Evolutionary conservation across 2,797 vertebrate genomes (phyloP).

Genomic region (Gambelia wislizenii): DNA sequence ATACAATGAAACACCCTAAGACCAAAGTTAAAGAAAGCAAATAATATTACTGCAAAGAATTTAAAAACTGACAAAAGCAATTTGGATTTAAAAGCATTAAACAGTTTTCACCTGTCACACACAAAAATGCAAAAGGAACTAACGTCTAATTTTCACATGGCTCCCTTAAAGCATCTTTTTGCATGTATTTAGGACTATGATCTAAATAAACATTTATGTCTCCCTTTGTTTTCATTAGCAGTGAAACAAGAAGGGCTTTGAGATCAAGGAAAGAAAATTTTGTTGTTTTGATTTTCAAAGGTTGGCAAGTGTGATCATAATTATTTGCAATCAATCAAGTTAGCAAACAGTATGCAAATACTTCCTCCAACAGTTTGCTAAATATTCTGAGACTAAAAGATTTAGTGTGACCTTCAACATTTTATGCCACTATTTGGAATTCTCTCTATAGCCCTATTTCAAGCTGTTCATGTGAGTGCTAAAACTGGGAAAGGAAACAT

Average conservation of each 20-base stretch:
- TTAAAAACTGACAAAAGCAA: background rate
- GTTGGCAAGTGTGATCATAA: slow-evolving; percentile 1
- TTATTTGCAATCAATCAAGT: slow-evolving; percentile 23
- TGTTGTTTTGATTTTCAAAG: slow-evolving; percentile 9
- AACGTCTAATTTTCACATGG: background rate
- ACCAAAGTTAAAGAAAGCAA: background rate
- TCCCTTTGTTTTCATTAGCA: background rate
- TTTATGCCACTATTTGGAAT: background rate
- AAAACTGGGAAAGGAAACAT: background rate
- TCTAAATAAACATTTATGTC: background rate
- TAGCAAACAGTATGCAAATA: background rate
- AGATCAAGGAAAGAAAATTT: background rate
- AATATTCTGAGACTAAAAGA: background rate
- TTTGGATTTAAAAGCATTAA: background rate
- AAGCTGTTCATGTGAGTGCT: background rate
- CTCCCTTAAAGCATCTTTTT: background rate
- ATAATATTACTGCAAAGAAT: background rate
- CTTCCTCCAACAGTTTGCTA: background rate
- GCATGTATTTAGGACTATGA: background rate
- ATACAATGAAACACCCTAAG: background rate
- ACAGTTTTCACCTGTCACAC: background rate
- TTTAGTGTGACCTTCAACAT: background rate
- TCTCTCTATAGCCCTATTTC: background rate
- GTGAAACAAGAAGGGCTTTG: background rate
- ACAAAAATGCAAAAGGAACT: background rate